A percentile compares a stretch with the other conserved stretches of the same genome.
Evolutionary conservation across 2,797 vertebrate genomes (phyloP).

Genomic region (Anguilla obscura): DNA sequence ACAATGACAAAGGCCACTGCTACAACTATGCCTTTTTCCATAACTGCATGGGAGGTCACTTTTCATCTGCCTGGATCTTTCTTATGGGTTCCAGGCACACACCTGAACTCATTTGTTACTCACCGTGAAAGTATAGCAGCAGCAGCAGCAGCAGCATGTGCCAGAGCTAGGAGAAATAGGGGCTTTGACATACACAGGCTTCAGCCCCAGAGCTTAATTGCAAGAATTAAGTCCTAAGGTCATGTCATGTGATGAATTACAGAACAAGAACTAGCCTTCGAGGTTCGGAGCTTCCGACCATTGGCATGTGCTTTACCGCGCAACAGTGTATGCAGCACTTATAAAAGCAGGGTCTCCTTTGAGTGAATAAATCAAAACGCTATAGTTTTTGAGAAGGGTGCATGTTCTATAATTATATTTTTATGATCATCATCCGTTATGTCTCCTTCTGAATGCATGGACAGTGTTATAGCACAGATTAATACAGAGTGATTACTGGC

Average conservation of each 20-base stretch:
- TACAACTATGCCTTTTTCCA: background rate
- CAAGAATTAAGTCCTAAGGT: background rate
- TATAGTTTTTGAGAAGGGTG: too few relatives aligned
- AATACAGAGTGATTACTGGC: background rate
- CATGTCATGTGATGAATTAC: background rate
- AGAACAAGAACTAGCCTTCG: background rate
- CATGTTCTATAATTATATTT: too few relatives aligned
- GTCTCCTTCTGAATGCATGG: background rate
- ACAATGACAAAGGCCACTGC: background rate
- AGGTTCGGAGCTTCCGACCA: background rate
- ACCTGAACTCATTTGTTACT: background rate
- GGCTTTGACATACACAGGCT: background rate
- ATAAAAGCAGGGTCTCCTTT: too few relatives aligned
- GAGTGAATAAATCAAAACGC: too few relatives aligned
- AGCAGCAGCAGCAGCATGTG: background rate
- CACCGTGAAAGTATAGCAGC: background rate
- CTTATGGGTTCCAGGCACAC: background rate
- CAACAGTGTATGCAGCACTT: too few relatives aligned
- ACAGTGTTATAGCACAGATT: background rate
- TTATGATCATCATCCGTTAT: background rate
- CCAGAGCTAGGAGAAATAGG: background rate
- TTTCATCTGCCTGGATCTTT: constrained; percentile 5
- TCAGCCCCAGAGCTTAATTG: background rate
- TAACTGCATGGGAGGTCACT: background rate
- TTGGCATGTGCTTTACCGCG: background rate